phyloP scores from a whole-genome alignment of 2,888 invertebrate species.

The Bimastos eiseni region DNA sequence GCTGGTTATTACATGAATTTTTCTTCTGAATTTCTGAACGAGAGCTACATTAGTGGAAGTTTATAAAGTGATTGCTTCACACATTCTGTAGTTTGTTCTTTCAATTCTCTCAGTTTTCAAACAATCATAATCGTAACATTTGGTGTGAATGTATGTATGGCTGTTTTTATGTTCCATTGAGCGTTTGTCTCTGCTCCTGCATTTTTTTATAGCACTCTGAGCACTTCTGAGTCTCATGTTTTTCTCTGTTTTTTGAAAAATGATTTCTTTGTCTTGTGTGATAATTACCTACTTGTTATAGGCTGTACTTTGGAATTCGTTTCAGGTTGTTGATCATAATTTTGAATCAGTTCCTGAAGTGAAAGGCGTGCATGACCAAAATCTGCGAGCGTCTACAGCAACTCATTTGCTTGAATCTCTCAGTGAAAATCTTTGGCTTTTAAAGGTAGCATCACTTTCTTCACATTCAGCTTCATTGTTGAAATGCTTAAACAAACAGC shows the following conservation, averaged over 20 bases:
- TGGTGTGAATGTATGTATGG: not conserved
- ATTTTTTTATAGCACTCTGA: not conserved
- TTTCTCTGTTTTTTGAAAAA: too few relatives aligned
- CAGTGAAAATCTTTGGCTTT: not conserved
- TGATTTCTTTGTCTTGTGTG: too few relatives aligned
- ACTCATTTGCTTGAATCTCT: not conserved
- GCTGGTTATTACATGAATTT: too few relatives aligned
- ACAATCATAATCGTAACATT: not conserved
- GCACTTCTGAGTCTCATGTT: not conserved
- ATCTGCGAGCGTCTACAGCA: not conserved
- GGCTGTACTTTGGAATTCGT: not conserved
- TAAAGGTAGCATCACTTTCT: not conserved
- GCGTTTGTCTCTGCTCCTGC: not conserved
- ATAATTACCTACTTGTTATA: not conserved
- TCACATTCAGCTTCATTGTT: not conserved
- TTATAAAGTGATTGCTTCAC: not conserved
- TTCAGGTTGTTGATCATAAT: slow-evolving; percentile 13
- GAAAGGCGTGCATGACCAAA: not conserved
- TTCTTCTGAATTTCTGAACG: not conserved
- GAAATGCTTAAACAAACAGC: not conserved
- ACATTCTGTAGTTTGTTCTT: not conserved
- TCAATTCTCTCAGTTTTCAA: not conserved
- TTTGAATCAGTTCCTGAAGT: slow-evolving; percentile 3
- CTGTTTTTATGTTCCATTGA: not conserved
- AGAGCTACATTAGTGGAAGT: not conserved